Percentiles rank a stretch among this genome's conserved stretches.
phyloP scores from a whole-genome alignment of 2,113 vertebrate genomes.

The Solenodon paradoxus region DNA sequence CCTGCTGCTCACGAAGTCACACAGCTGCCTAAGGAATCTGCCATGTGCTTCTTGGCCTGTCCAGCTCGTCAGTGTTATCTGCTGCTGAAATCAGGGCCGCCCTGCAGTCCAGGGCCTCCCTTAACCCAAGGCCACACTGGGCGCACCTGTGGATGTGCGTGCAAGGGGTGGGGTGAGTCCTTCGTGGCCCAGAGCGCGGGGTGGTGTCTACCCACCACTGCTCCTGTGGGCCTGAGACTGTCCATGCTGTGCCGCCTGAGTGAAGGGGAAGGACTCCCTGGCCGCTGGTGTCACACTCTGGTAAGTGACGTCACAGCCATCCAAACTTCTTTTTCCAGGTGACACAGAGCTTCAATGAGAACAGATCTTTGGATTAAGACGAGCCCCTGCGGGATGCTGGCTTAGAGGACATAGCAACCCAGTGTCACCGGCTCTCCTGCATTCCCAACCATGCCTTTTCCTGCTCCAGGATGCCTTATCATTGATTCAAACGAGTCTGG shows the following conservation, averaged over 20 bases:
- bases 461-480: neutral
- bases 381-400: neutral
- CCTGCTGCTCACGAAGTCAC: neutral
- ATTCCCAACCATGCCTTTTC: neutral
- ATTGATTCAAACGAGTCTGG: neutral
- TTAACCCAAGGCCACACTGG: neutral
- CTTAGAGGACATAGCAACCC: neutral
- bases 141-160: neutral
- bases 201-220: fast-evolving
- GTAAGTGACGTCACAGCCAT: neutral
- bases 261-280: neutral
- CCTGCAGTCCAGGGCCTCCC: fast-evolving
- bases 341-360: neutral
- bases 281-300: neutral
- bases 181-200: neutral
- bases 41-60: neutral
- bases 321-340: neutral
- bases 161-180: neutral
- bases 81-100: neutral
- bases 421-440: neutral
- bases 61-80: fast-evolving
- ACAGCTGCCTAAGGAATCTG: neutral
- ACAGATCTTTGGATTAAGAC: neutral
- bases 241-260: neutral
- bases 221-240: neutral